Base-by-base conservation (phyloP, 2,888 invertebrate species). In the Eilema caniola region DNA sequence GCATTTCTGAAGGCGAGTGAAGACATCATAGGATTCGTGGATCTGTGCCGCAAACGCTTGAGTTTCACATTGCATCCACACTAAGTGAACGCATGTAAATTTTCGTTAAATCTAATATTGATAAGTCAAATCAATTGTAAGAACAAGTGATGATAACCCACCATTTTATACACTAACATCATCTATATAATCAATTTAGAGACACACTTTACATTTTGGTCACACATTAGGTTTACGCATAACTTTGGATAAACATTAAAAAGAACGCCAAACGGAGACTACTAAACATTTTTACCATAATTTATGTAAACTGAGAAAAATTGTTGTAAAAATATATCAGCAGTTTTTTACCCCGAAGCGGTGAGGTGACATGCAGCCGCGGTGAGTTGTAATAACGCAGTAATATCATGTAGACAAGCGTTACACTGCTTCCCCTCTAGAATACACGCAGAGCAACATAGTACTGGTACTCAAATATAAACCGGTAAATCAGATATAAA, bases 361-460 rank as follows among this genome's bases (percentile, higher is more conserved):
- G 71, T 72, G 76, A 78, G 77, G 67, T 80, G 79, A 77, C 84
- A 77, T 76, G 73, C 73, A 75, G 75, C 73, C 80, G 73, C 72
- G 79, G 76, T 83, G 81, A 85, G 83, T 81, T 86, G 87, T 90
- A 89, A 90, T 89, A 90, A 89, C 86, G 84, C 79, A 82, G 88
- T 90, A 90, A 89, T 89, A 85, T 88, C 86, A 88, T 88, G 90
- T 90, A 89, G 89, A 91, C 89, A 90, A 90, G 90, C 87, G 85
- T 89, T 89, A 85, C 82, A 83, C 87, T 81, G 79, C 80, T 84
- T 88, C 89, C 88, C 85, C 85, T 87, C 85, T 75, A 73, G 66
- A 53, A 71, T 73, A 77, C 86, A 87, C 89, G 90, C 91, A 85
- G 37, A 41, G 57, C 83, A 85, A 84, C 82, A 82, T 79, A 77